A percentile compares a stretch with the other conserved stretches of the same genome.
Conservation (phyloP, 2,888 invertebrate genomes). For the Aproaerema taeniolella region DNA sequence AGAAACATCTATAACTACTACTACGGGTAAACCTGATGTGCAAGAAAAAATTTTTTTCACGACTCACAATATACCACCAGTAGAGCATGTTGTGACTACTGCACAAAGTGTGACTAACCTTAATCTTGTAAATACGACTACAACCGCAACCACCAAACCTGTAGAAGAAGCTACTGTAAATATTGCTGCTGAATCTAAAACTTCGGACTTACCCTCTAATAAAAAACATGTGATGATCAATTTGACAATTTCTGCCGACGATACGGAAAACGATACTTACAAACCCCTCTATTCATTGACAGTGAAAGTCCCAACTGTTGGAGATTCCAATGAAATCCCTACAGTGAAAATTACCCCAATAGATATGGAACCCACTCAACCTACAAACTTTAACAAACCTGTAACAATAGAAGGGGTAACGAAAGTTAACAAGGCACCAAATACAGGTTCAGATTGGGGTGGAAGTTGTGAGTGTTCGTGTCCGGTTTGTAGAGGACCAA, state of each 20-base stretch:
- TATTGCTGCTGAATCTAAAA: constrained; percentile 44
- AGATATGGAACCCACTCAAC: constrained; percentile 53
- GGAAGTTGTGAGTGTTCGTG: constrained; percentile 86
- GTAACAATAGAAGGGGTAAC: constrained; percentile 50
- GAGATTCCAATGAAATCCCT: constrained; percentile 68
- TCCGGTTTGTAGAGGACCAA: constrained; percentile 78
- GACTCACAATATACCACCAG: constrained; percentile 35
- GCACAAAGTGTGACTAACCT: constrained; percentile 43
- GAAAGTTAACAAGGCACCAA: constrained; percentile 33
- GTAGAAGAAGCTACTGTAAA: constrained; percentile 35
- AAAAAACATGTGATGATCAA: constrained; percentile 86
- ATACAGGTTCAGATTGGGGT: constrained; percentile 59
- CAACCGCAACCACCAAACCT: constrained; percentile 28
- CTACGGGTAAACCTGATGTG: constrained; percentile 27
- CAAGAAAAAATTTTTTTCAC: constrained; percentile 31
- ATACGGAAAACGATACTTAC: constrained; percentile 57
- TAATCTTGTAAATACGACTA: constrained; percentile 34
- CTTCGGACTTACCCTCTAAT: constrained; percentile 47
- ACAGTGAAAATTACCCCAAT: constrained; percentile 75
- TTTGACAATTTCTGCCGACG: constrained; percentile 87
- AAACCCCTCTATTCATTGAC: constrained; percentile 87
- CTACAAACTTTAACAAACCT: constrained; percentile 63
- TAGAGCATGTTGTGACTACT: constrained; percentile 42
- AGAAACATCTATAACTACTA: constrained; percentile 19
- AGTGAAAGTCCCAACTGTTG: constrained; percentile 85